Evolutionary conservation across 2,113 vertebrate species (phyloP).

Genomic region (Ctenodactylus gundi): DNA sequence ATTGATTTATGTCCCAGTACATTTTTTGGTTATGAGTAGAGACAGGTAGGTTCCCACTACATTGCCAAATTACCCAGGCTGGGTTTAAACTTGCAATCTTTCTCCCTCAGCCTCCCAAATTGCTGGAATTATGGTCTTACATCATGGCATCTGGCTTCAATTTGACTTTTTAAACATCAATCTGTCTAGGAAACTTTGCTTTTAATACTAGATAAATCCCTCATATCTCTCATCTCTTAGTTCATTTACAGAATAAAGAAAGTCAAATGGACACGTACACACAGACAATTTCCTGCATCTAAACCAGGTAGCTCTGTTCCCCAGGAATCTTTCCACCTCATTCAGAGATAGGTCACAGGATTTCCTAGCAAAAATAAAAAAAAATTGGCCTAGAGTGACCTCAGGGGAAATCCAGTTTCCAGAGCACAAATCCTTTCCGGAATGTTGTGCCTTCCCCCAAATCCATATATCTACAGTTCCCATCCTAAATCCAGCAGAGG

Average conservation of each 20-base stretch:
- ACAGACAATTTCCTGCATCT: background rate
- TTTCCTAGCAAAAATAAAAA: background rate
- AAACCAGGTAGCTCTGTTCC: background rate
- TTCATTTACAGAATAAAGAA: background rate
- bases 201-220: slow-evolving; percentile 18
- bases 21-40: too few relatives aligned
- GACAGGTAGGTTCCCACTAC: too few relatives aligned
- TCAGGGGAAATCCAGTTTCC: background rate
- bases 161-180: background rate
- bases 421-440: background rate
- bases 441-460: background rate
- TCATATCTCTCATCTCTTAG: background rate
- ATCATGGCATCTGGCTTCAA: too few relatives aligned
- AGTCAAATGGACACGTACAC: background rate
- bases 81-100: too few relatives aligned
- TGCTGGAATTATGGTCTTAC: too few relatives aligned
- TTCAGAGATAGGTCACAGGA: background rate
- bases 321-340: background rate
- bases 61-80: too few relatives aligned
- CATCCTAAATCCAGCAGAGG: slow-evolving; percentile 65
- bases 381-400: background rate
- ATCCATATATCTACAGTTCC: background rate
- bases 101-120: too few relatives aligned
- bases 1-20: too few relatives aligned
- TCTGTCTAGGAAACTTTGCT: slow-evolving; percentile 37